phyloP scores from a whole-genome alignment of 1,140 invertebrate species.

The Sinella curviseta region DNA sequence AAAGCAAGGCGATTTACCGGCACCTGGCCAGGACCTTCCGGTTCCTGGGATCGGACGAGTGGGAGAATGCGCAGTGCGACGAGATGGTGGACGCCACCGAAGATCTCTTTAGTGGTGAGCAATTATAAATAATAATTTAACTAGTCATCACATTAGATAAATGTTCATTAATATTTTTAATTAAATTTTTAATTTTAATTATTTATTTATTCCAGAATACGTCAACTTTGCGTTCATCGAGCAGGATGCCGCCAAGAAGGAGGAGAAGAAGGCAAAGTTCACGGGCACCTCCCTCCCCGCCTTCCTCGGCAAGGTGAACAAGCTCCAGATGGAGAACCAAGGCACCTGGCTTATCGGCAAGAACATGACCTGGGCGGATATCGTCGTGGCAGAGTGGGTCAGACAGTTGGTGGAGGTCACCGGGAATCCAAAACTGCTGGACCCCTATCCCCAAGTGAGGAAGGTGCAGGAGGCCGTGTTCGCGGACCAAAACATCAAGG shows the following conservation, averaged over 20 bases:
- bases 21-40: conserved; percentile 62
- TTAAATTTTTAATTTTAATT: neutral
- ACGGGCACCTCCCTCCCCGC: neutral
- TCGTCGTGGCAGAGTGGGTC: neutral
- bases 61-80: conserved; percentile 66
- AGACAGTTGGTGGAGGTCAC: neutral
- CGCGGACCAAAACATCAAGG: neutral
- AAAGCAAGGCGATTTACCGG: neutral
- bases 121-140: no score
- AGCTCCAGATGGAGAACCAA: neutral
- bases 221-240: neutral
- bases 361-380: conserved; percentile 21
- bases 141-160: neutral
- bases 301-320: neutral
- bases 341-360: neutral
- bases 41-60: conserved; percentile 63
- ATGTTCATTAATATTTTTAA: neutral
- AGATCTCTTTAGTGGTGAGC: conserved; percentile 52
- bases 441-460: neutral
- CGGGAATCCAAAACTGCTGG: neutral
- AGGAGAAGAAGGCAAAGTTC: neutral
- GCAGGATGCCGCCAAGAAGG: neutral
- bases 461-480: conserved; percentile 8
- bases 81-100: conserved; percentile 63
- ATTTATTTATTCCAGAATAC: neutral